These are phyloP conservation scores for Belonocnema kinseyi DNA, from an alignment of 1,140 invertebrate species.

Conservation along the genomic window DNA sequence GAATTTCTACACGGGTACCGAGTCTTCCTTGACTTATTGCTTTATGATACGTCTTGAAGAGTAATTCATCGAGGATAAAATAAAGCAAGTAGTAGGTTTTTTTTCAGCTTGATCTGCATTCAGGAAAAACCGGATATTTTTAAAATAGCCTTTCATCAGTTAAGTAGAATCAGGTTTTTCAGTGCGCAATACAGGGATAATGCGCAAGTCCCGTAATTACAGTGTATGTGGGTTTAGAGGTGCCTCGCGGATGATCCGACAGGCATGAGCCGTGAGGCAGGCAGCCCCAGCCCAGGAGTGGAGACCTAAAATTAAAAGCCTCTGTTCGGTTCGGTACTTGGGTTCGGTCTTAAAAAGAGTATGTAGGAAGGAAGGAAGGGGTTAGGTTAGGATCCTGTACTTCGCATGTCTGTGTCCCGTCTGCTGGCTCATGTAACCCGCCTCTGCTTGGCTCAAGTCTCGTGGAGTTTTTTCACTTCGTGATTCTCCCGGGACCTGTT, in stretches of 20 bases:
- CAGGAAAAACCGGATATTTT: neutral
- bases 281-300: neutral
- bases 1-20: no score
- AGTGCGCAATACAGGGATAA: neutral
- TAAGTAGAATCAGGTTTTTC: neutral
- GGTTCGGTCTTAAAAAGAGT: slow-evolving; percentile 22
- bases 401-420: slow-evolving; percentile 25
- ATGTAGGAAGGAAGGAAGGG: neutral
- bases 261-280: neutral
- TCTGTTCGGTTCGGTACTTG: slow-evolving; percentile 25
- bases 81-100: no score
- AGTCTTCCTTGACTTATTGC: no score
- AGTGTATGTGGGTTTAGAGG: slow-evolving; percentile 3
- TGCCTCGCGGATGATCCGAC: slow-evolving; percentile 1
- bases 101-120: neutral
- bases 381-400: slow-evolving; percentile 30
- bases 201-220: slow-evolving; percentile 2
- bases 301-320: slow-evolving; percentile 31
- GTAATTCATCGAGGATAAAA: no score
- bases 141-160: neutral
- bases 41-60: no score
- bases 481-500: slow-evolving; percentile 28
- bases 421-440: slow-evolving; percentile 12
- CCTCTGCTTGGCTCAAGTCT: slow-evolving; percentile 18
- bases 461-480: slow-evolving; percentile 29